Conservation (phyloP, 2,797 vertebrate genomes). For the Spea hammondii region DNA sequence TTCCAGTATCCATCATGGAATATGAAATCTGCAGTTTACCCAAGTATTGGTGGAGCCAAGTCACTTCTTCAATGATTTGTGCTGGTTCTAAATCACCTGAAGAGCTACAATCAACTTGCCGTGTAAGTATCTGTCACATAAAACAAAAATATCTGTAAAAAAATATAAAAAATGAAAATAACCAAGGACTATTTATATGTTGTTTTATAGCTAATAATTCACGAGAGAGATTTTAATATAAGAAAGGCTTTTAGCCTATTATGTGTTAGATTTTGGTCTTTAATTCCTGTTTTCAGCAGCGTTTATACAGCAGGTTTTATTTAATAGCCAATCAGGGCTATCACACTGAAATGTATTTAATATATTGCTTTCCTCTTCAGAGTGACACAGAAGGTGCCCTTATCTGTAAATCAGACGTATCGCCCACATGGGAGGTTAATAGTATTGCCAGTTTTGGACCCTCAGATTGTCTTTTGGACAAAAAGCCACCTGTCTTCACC, state of each 20-base stretch:
- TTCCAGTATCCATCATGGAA: constrained; percentile 66
- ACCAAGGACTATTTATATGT: background rate
- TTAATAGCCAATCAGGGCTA: background rate
- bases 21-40: constrained; percentile 71
- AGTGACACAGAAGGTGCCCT: constrained; percentile 71
- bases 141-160: background rate
- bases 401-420: constrained; percentile 54
- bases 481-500: constrained; percentile 72
- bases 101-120: constrained; percentile 72
- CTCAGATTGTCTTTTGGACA: constrained; percentile 66
- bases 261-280: too few relatives aligned
- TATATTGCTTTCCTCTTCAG: constrained; percentile 49
- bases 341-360: background rate
- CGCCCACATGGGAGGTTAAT: constrained; percentile 66
- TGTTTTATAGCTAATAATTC: too few relatives aligned
- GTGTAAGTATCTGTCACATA: constrained; percentile 58
- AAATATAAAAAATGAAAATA: background rate
- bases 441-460: constrained; percentile 69
- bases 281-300: too few relatives aligned
- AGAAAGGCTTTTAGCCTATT: too few relatives aligned
- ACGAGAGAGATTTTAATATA: too few relatives aligned
- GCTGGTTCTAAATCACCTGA: constrained; percentile 69
- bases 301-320: too few relatives aligned
- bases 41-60: constrained; percentile 66
- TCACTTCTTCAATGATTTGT: constrained; percentile 71